Evolutionary conservation across 1,140 invertebrate species (phyloP).

Genomic region (Metopolophium dirhodum): DNA sequence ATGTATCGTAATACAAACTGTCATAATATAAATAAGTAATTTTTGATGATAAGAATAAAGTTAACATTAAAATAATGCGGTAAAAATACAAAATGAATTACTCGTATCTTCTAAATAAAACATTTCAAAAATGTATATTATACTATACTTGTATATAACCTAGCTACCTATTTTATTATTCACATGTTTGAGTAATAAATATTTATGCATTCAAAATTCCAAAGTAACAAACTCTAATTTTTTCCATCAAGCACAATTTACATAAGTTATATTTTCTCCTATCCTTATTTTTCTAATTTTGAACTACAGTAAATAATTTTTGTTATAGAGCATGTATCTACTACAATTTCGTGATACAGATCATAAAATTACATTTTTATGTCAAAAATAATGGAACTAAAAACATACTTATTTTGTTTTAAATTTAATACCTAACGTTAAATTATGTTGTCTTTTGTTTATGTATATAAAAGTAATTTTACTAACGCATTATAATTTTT

Average conservation of each 20-base stretch:
- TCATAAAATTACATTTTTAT: not conserved
- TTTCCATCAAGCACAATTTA: not conserved
- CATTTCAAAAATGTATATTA: not conserved
- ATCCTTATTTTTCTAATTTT: not conserved
- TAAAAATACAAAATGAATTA: not conserved
- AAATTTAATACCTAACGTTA: not conserved
- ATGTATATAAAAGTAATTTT: not conserved
- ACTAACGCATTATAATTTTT: not conserved
- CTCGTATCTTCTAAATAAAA: not conserved
- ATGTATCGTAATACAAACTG: not conserved
- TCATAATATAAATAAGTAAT: not conserved
- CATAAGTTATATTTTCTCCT: not conserved
- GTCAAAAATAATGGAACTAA: not conserved
- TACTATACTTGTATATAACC: not conserved
- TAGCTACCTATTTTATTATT: not conserved
- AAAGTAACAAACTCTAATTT: not conserved
- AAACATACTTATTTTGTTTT: not conserved
- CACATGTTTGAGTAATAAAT: not conserved
- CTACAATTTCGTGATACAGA: not conserved
- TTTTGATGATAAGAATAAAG: not conserved
- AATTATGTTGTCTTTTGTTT: not conserved
- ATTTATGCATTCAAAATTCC: not conserved
- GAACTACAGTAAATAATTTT: not conserved
- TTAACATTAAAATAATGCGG: not conserved
- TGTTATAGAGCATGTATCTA: not conserved